Evolutionary conservation across 2,888 invertebrate genomes (phyloP), one percentile per base, ranked within the genome.

Genomic region (Eledone cirrhosa): DNA sequence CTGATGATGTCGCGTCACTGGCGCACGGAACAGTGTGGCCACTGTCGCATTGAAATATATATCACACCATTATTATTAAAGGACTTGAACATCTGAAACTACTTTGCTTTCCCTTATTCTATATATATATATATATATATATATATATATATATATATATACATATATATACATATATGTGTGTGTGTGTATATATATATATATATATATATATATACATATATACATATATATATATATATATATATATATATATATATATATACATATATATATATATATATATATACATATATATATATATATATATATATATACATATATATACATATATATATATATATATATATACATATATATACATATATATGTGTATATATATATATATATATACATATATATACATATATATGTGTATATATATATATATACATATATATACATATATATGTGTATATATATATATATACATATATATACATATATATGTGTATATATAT

Each of bases 401-500:
- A 16, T 53, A 19, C 19, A 53, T 53, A 53, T 53, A 53, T 53
- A 53, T 53, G 19, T 53, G 53, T 53, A 53, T 53, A 53, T 53
- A 53, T 53, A 53, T 19, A 16, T 53, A 53, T 53, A 19, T 53
- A 53, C 19, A 53, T 53, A 53, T 53, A 53, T 53, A 53, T 53
- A 19, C 19, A 53, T 53, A 53, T 53, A 53, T 53, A 53, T 19
- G 13, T 53, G 19, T 53, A 19, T 53, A 53, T 53, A 53, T 53
- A 53, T 53, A 53, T 53, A 19, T 53, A 53, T 53, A 53, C 19
- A 53, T 53, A 53, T 19, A 16, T 53, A 53, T 53, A 19, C 19
- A 53, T 53, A 53, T 53, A 53, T 53, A 53, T 53, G 19, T 53
- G 53, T 53, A 53, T 53, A 53, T 53, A 53, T 53, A 53, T 53